Percentiles rank a stretch among this genome's conserved stretches.
Evolutionary conservation across 1,140 invertebrate species (phyloP).

Genomic region (Danaus plexippus): DNA sequence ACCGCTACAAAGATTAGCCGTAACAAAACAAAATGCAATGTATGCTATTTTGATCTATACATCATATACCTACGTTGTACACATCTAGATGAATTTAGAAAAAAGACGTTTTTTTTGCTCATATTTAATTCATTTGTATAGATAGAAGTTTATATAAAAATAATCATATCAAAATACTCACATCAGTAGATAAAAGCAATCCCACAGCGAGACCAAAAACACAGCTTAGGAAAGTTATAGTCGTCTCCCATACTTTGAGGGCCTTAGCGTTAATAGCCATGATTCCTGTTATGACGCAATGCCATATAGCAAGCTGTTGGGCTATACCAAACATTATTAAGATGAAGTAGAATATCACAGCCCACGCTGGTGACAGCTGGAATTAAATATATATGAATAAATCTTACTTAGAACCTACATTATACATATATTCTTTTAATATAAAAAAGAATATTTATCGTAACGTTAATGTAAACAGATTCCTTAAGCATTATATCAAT

Average conservation of each 20-base stretch:
- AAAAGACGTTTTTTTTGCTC: too few relatives aligned
- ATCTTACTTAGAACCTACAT: too few relatives aligned
- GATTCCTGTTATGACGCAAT: conserved; percentile 86
- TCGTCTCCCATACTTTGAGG: conserved; percentile 84
- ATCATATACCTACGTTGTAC: too few relatives aligned
- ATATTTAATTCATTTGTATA: too few relatives aligned
- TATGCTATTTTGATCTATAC: too few relatives aligned
- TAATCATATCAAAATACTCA: conserved; percentile 59
- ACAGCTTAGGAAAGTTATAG: conserved; percentile 89
- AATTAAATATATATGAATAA: conserved; percentile 12
- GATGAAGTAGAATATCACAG: conserved; percentile 87
- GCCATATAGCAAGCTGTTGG: conserved; percentile 85
- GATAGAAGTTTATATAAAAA: neutral
- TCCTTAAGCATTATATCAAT: too few relatives aligned
- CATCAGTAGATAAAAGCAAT: conserved; percentile 90
- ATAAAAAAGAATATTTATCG: too few relatives aligned
- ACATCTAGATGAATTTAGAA: too few relatives aligned
- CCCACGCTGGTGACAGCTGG: conserved; percentile 87
- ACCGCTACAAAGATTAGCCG: too few relatives aligned
- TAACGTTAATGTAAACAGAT: too few relatives aligned
- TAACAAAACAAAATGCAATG: too few relatives aligned
- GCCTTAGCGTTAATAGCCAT: conserved; percentile 82
- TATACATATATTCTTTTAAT: too few relatives aligned
- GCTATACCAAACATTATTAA: conserved; percentile 89
- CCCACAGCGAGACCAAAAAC: conserved; percentile 87